These are phyloP conservation scores for Aegypius monachus DNA, from an alignment of 2,113 vertebrate species.

Conservation along the genomic window DNA sequence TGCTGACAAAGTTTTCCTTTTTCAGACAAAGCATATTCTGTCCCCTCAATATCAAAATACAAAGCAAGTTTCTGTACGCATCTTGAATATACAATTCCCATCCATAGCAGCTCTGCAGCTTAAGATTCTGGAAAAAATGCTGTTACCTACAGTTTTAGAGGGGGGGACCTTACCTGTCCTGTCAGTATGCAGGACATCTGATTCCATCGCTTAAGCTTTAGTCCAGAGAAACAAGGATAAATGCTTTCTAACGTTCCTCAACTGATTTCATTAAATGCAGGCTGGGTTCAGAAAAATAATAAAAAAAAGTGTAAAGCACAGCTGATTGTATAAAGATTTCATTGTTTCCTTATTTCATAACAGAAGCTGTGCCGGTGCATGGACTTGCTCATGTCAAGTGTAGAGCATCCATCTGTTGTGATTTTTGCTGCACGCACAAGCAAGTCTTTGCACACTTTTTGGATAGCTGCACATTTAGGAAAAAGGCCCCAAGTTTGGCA, in stretches of 20 bases:
- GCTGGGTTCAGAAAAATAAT: not conserved
- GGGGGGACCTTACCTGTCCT: not conserved
- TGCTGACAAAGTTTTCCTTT: not conserved
- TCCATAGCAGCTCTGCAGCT: not conserved
- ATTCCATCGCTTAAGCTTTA: not conserved
- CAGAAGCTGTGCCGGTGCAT: rapidly evolving
- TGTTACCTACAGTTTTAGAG: not conserved
- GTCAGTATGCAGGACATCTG: not conserved
- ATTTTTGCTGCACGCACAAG: not conserved
- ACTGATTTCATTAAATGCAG: not conserved
- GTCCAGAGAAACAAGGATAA: not conserved
- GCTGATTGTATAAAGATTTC: not conserved
- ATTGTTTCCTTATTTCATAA: not conserved
- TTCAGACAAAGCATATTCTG: not conserved
- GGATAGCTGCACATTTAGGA: not conserved
- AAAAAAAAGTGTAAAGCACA: not conserved
- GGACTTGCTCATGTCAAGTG: not conserved
- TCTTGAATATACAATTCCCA: not conserved
- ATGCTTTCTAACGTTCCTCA: not conserved
- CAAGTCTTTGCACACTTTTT: not conserved
- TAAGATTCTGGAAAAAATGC: not conserved
- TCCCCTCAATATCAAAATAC: not conserved
- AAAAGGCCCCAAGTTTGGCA: not conserved
- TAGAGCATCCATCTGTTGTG: not conserved
- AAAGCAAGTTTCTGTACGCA: not conserved